These are phyloP conservation scores for Polyommatus iphigenia DNA, from an alignment of 2,888 invertebrate species.

Conservation along the genomic window DNA sequence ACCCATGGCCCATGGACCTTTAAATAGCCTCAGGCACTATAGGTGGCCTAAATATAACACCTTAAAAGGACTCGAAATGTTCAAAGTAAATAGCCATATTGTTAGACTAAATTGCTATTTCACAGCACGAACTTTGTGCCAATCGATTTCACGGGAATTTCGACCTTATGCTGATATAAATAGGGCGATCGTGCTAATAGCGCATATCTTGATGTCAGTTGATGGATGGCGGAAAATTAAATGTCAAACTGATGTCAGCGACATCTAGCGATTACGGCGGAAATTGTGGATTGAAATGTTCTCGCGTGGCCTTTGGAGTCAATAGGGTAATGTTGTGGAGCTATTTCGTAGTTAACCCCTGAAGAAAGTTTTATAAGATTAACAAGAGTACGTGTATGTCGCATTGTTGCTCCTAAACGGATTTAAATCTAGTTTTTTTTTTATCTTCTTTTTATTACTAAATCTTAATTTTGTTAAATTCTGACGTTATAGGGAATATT, in stretches of 20 bases:
- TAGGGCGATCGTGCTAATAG: slow-evolving; percentile 28
- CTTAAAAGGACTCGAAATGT: slow-evolving; percentile 69
- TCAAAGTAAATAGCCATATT: slow-evolving; percentile 72
- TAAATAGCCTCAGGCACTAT: slow-evolving; percentile 54
- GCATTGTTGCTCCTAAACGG: too few species aligned
- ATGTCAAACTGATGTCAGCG: slow-evolving; percentile 66
- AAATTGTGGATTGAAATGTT: slow-evolving; percentile 34
- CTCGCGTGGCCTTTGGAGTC: slow-evolving; percentile 1
- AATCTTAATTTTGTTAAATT: too few species aligned
- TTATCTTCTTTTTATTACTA: too few species aligned
- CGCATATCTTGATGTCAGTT: slow-evolving; percentile 24
- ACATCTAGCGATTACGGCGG: slow-evolving; percentile 55
- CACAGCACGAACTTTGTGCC: slow-evolving; percentile 68
- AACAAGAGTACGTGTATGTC: too few species aligned
- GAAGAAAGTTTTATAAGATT: too few species aligned
- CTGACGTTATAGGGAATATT: too few species aligned
- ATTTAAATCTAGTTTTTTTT: too few species aligned
- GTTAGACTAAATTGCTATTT: slow-evolving; percentile 76
- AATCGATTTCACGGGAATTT: slow-evolving; percentile 34
- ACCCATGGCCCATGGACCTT: background rate
- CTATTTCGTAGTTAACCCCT: background rate
- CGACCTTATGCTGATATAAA: slow-evolving; percentile 34
- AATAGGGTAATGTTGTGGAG: background rate
- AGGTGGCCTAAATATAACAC: slow-evolving; percentile 64
- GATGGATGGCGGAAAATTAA: slow-evolving; percentile 52